phyloP scores from a whole-genome alignment of 2,888 invertebrate species.

The Peribatodes rhomboidaria region DNA sequence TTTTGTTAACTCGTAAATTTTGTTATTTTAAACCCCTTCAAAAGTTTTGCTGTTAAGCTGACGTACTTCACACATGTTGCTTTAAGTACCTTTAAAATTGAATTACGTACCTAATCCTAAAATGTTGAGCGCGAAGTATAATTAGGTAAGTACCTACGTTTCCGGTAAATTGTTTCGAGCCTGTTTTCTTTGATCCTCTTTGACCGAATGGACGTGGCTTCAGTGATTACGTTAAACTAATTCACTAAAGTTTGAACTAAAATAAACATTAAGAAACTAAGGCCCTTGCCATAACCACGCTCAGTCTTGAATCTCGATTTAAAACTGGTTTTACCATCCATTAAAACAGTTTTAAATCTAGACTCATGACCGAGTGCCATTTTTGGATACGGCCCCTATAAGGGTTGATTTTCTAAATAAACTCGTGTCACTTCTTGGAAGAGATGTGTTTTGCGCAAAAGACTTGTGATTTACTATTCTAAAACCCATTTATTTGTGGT shows the following conservation, averaged over 20 bases:
- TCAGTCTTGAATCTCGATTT: too few species aligned
- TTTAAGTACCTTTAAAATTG: slow-evolving; percentile 21
- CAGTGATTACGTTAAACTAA: background rate
- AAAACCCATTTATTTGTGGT: too few species aligned
- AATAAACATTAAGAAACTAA: background rate
- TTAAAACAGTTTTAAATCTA: too few species aligned
- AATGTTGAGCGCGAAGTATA: slow-evolving; percentile 9
- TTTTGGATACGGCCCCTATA: too few species aligned
- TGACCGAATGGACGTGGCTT: background rate
- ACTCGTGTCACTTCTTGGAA: too few species aligned
- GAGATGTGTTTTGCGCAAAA: too few species aligned
- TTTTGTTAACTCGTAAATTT: background rate
- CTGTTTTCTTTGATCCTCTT: slow-evolving; percentile 27
- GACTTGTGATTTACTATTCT: too few species aligned
- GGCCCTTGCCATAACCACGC: too few species aligned
- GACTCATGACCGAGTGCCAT: too few species aligned
- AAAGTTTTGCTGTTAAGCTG: background rate
- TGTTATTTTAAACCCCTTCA: background rate
- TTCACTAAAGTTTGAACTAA: background rate
- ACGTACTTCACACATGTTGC: background rate
- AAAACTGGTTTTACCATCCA: too few species aligned
- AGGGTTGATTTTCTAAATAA: too few species aligned
- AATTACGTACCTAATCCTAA: slow-evolving; percentile 4
- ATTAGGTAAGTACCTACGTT: slow-evolving; percentile 11
- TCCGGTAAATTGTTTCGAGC: slow-evolving; percentile 9